Evolutionary conservation across 2,113 vertebrate genomes (phyloP).

Genomic region (Anarhynchus alexandrinus): DNA sequence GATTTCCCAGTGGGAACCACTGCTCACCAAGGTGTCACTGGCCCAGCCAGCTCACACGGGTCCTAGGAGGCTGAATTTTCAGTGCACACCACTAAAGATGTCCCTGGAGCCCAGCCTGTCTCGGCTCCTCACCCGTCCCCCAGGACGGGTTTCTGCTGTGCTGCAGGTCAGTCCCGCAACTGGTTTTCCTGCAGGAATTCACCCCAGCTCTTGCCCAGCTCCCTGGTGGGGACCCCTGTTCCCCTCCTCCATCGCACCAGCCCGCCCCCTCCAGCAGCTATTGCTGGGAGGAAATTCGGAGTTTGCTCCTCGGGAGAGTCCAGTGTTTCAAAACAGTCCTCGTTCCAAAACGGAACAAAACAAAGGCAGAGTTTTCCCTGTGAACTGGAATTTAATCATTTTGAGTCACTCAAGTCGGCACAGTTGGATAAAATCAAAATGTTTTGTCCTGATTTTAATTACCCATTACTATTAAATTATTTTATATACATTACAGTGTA

Average conservation of each 20-base stretch:
- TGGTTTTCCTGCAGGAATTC: background rate
- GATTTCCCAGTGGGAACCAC: background rate
- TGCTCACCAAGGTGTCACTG: background rate
- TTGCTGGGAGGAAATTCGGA: background rate
- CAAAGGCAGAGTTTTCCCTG: conserved; percentile 21
- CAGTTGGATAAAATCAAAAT: conserved; percentile 59
- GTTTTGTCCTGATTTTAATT: conserved; percentile 68
- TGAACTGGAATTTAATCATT: conserved; percentile 42
- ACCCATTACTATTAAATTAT: conserved; percentile 64
- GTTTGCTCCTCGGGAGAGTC: background rate
- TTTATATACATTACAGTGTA: conserved; percentile 56
- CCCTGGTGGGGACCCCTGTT: background rate
- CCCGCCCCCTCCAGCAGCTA: background rate
- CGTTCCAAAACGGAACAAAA: background rate
- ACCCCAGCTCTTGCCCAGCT: background rate
- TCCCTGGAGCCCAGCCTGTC: accelerated
- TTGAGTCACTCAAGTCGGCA: background rate
- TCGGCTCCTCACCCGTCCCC: accelerated
- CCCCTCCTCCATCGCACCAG: background rate
- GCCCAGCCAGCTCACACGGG: background rate
- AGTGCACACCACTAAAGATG: accelerated
- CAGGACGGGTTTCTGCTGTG: background rate
- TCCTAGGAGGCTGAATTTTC: background rate
- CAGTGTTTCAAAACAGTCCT: conserved; percentile 15
- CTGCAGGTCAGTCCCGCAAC: background rate